Evolutionary conservation across 30 jellyfish, hydroid and myxozoan species (phyloP), one percentile per base, ranked within the genome.

Genomic region (Mastigias papua): DNA sequence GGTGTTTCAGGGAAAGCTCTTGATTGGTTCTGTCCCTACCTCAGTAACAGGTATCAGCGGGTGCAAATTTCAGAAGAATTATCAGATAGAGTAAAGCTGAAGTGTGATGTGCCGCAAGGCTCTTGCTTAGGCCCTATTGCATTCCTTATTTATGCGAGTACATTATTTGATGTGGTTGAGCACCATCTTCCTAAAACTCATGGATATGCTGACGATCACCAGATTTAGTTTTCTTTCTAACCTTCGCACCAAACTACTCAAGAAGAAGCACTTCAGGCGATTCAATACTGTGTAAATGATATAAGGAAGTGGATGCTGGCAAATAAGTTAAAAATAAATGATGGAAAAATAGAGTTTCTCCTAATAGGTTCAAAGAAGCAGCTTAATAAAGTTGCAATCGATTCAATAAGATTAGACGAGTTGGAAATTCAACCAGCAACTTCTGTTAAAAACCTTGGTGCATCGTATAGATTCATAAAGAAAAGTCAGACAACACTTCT

Each of bases 241-340:
- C 93, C 70, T 15, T 34, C 26, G 61, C 28, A 69, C 61, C 57
- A 84, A 42, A 48, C 76, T 6, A 60, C 90, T 29, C 90, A 79
- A 79, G 90, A 79, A 30, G 81, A 58, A 15, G 88, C 89, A 48
- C 82, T 83, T 27, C 72, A 32, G 11, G 51, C 61, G 57, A 70
- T 69, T 9, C 84, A 70, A 76, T 27, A 27, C 28, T 70, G 93
- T 62, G 89, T 69, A 17, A 25, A 50, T 58, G 93, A 84, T 79
- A 81, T 34, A 69, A 68, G 92, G 49, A 50, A 32, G 48, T 66
- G 85, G 85, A 37, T 82, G 92, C 77, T 49, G 15, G 76, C 34
- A 48, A 67, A 82, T 31, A 68, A 42, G 85, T 85, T 82, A 46
- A 82, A 84, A 58, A 64, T 80, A 72, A 80, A 80, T 80, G 81